Evolutionary conservation across 2,113 vertebrate genomes (phyloP), one percentile per base, ranked within the genome.

Genomic region (Alouatta palliata): DNA sequence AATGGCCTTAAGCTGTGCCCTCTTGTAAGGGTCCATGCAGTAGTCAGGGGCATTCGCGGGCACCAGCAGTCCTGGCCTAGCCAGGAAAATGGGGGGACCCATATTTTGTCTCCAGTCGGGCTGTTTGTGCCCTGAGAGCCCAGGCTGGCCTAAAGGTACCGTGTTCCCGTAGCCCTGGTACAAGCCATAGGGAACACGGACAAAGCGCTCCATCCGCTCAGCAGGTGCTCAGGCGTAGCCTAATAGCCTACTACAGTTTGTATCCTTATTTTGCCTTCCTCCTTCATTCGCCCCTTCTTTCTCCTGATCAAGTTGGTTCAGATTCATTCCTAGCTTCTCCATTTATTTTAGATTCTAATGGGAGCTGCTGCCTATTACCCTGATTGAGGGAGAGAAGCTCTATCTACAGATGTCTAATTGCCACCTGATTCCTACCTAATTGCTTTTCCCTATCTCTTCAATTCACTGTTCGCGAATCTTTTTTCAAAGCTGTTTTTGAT

Each of bases 141-240:
- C 85, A 19, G 94, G 77, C 70, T 94, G 88, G 58, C 35, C 30
- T 71, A 35, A 9, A 85, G 97, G 71, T 37, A 71, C 0, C 27
- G 91, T 0, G 66, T 27, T 85, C 4, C 98, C 97, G n/a, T 98
- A 98, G 23, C 94, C 90, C 23, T 97, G 98, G 94, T 97, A 98
- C 0, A 98, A 58, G 54, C 97, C 94, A 16, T 98, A 98, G 8
- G 99, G 98, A 0, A 99, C 77, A 2, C 93, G 98, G n/a, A 99
- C 96, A 56, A 99, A 99, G 13, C 98, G 97, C 68, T 99, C 99
- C 99, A 99, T 99, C 8, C 0, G 0, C 37, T 77, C 32, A 35
- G 30, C 19, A 3, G 1, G 58, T 0, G 0, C 2, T 2, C 2
- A 76, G 37, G 16, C 20, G 0, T 86, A 20, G 58, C 0, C 1